A percentile compares a stretch with the other conserved stretches of the same genome.
phyloP scores from a whole-genome alignment of 2,113 vertebrate species.

The Tichodroma muraria region DNA sequence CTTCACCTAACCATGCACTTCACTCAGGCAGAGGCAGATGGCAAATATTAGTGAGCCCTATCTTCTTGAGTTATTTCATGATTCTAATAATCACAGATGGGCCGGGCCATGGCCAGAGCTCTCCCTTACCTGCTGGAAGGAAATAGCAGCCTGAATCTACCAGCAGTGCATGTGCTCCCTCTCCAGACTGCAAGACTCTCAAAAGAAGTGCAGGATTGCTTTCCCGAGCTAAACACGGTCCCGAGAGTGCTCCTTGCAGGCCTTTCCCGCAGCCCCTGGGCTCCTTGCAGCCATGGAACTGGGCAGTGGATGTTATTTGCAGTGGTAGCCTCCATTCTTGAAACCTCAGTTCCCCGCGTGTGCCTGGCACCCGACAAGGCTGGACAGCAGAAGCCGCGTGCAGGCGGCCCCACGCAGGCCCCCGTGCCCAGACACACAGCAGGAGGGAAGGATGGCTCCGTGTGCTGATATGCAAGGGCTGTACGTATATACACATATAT shows the following conservation, averaged over 20 bases:
- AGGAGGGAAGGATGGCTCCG: neutral
- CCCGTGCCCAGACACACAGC: neutral
- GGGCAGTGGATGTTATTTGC: neutral
- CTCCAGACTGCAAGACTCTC: neutral
- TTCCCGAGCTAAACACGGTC: neutral
- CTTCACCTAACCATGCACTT: neutral
- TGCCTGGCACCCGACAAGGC: neutral
- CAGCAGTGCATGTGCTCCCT: fast-evolving
- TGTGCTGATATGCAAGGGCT: fast-evolving
- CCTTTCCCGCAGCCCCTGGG: neutral
- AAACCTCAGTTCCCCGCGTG: fast-evolving
- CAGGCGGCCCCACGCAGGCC: neutral
- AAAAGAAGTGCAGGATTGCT: neutral
- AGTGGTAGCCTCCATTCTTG: neutral
- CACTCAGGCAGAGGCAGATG: neutral
- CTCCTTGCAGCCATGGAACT: neutral
- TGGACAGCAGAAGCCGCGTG: neutral
- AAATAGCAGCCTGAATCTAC: neutral
- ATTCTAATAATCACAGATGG: neutral
- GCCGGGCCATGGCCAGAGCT: neutral
- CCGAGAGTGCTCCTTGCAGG: neutral
- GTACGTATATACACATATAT: no score
- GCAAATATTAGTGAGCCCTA: neutral
- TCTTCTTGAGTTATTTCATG: neutral
- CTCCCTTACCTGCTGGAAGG: neutral